These are phyloP conservation scores for Caradrina kadenii DNA, from an alignment of 2,888 invertebrate genomes.

Conservation along the genomic window DNA sequence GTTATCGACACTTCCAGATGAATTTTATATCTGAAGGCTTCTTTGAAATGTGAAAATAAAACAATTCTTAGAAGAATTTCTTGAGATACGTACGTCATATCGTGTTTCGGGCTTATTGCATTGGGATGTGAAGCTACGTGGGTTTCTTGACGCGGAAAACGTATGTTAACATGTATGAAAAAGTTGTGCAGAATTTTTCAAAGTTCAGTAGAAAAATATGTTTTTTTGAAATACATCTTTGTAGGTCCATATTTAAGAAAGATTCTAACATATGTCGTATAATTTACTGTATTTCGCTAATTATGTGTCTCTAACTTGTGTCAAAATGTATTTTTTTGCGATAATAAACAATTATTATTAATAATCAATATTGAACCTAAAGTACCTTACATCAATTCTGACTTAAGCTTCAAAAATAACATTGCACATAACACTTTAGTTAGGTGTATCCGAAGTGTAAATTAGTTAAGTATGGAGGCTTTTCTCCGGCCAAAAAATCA, in stretches of 20 bases:
- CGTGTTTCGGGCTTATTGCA: slow-evolving; percentile 43
- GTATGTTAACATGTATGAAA: slow-evolving; percentile 15
- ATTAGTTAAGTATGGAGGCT: slow-evolving; percentile 13
- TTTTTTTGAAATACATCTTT: too few relatives aligned
- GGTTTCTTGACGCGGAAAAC: slow-evolving; percentile 44
- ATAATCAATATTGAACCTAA: background rate
- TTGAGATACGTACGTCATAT: slow-evolving; percentile 43
- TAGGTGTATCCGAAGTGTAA: slow-evolving; percentile 22
- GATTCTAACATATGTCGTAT: too few relatives aligned
- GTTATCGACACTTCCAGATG: slow-evolving; percentile 73
- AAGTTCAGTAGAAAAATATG: background rate
- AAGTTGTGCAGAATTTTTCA: slow-evolving; percentile 5
- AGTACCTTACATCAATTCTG: background rate
- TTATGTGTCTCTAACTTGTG: too few relatives aligned
- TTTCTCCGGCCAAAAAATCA: too few relatives aligned
- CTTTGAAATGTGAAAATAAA: slow-evolving; percentile 49
- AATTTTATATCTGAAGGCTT: slow-evolving; percentile 49
- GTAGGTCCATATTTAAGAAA: too few relatives aligned
- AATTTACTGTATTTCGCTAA: too few relatives aligned
- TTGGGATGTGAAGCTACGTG: slow-evolving; percentile 22
- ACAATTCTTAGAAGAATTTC: slow-evolving; percentile 45
- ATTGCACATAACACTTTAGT: background rate
- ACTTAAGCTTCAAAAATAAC: slow-evolving; percentile 22
- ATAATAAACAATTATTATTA: too few relatives aligned
- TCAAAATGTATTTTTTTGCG: too few relatives aligned